Evolutionary conservation across 2,113 vertebrate genomes (phyloP).

Genomic region (Alectura lathami): DNA sequence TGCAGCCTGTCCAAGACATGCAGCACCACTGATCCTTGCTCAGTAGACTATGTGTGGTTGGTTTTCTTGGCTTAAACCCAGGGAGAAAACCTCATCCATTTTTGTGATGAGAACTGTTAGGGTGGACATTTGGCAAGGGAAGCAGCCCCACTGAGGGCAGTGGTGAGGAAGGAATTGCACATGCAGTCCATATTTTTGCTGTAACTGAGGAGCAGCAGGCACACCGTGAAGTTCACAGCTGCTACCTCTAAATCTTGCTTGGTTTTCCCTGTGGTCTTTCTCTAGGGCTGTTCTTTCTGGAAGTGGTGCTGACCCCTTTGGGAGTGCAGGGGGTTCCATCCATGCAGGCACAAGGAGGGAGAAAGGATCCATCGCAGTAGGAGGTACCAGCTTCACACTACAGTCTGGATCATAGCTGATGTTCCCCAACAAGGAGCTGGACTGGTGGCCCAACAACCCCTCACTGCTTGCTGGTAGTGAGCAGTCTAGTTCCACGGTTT

Average conservation of each 20-base stretch:
- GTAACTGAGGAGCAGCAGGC: background rate
- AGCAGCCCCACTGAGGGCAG: background rate
- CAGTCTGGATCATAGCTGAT: background rate
- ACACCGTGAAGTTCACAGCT: background rate
- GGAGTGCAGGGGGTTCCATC: background rate
- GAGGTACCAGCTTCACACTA: background rate
- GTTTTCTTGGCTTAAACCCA: background rate
- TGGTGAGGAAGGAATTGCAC: background rate
- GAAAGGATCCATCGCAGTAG: background rate
- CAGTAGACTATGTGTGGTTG: background rate
- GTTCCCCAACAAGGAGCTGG: background rate
- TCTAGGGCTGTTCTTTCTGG: background rate
- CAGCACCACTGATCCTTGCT: fast-evolving
- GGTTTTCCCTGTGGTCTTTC: background rate
- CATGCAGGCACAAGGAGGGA: fast-evolving
- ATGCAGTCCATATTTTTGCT: background rate
- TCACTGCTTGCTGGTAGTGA: background rate
- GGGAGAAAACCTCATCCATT: background rate
- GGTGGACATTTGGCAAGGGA: background rate
- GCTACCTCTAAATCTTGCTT: background rate
- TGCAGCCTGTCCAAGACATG: background rate
- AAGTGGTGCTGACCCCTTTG: fast-evolving
- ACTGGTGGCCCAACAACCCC: background rate
- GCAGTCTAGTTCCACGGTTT: background rate
- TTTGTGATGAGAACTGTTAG: background rate